Evolutionary conservation across 2,797 vertebrate genomes (phyloP).

Genomic region (Phrynocephalus vlangalii): DNA sequence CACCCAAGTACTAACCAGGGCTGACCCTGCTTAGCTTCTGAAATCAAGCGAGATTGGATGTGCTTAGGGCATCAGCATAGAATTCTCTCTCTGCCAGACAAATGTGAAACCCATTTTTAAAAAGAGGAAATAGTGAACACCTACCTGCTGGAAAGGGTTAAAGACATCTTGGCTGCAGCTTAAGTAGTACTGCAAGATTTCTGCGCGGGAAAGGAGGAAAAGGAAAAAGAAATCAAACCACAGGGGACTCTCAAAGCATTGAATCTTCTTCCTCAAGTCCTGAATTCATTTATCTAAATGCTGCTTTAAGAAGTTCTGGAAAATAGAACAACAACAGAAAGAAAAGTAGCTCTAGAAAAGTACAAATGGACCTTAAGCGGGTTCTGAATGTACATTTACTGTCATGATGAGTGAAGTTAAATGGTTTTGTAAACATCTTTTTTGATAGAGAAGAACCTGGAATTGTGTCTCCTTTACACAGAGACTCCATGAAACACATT

Average conservation of each 20-base stretch:
- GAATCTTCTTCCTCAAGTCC: neutral
- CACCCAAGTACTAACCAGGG: too few species aligned
- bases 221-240: neutral
- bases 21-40: too few species aligned
- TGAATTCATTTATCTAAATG: neutral
- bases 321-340: neutral
- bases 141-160: conserved; percentile 92
- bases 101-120: neutral
- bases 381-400: neutral
- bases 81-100: neutral
- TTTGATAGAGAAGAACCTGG: neutral
- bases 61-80: neutral
- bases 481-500: neutral
- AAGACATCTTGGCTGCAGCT: conserved; percentile 87
- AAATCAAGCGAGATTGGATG: too few species aligned
- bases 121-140: neutral
- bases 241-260: neutral
- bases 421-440: neutral
- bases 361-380: neutral
- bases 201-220: conserved; percentile 72
- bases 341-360: neutral
- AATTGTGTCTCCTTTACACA: neutral
- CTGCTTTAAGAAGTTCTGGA: too few species aligned
- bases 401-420: neutral
- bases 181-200: conserved; percentile 92